Evolutionary conservation across 2,888 invertebrate genomes (phyloP).

Genomic region (Volucella zonaria): DNA sequence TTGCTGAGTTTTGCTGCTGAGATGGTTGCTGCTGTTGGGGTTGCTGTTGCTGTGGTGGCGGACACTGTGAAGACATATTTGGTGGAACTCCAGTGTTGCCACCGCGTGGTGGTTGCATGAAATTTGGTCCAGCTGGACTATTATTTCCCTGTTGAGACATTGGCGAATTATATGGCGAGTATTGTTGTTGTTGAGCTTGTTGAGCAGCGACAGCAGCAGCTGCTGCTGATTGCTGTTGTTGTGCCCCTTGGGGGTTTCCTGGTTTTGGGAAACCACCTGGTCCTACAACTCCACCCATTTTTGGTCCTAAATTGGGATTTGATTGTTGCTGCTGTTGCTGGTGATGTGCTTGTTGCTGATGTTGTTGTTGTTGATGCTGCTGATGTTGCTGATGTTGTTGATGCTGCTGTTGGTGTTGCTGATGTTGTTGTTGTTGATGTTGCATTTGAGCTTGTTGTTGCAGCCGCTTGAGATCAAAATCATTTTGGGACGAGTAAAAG

Average conservation of each 20-base stretch:
- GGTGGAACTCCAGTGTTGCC: constrained; percentile 74
- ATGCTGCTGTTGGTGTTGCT: constrained; percentile 77
- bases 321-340: constrained; percentile 78
- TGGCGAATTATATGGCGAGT: constrained; percentile 87
- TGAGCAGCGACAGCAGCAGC: constrained; percentile 62
- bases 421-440: constrained; percentile 77
- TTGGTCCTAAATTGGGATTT: constrained; percentile 79
- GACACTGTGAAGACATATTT: constrained; percentile 77
- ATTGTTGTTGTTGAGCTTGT: constrained; percentile 83
- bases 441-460: constrained; percentile 81
- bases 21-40: constrained; percentile 62
- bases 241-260: constrained; percentile 74
- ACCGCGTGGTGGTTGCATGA: constrained; percentile 81
- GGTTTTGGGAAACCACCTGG: constrained; percentile 78
- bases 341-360: constrained; percentile 75
- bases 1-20: constrained; percentile 70
- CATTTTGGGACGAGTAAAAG: constrained; percentile 82
- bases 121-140: constrained; percentile 78
- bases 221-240: constrained; percentile 77
- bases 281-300: constrained; percentile 79
- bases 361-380: constrained; percentile 76
- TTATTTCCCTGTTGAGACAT: constrained; percentile 85
- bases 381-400: constrained; percentile 76
- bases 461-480: constrained; percentile 82
- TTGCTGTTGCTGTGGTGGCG: constrained; percentile 74